Evolutionary conservation across 2,113 vertebrate species (phyloP), one percentile per base, ranked within the genome.

Genomic region (Eubucco bourcierii): DNA sequence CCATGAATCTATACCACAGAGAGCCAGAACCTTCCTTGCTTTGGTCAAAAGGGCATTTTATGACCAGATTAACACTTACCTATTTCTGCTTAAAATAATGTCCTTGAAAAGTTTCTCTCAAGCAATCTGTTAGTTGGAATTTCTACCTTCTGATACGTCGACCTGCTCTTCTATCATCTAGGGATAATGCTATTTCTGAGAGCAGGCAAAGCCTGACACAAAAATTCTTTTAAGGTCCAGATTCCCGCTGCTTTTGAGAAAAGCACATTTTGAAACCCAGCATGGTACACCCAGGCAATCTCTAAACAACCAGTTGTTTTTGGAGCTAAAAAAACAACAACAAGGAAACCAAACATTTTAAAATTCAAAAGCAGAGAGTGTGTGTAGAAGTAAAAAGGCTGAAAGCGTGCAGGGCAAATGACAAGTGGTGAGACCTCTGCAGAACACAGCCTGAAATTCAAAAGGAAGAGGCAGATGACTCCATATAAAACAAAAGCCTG

Each of bases 201-300:
- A 84, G 64, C 60, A 50, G 23, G 61, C 64, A 78, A 47, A 93
- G 73, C 68, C 64, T 82, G 75, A 12, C 25, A 25, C 15, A 65
- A 78, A 78, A 80, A 94, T 74, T 87, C 95, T 90, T 92, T 21
- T 34, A 87, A 95, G 89, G 81, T 83, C 84, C 89, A 89, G 87
- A 67, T 50, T 53, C 95, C 93, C 75, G 91, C 90, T 94, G 89
- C 17, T 66, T 93, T 68, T 21, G 65, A 94, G 96, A 94, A 94
- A 91, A 94, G 90, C 79, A 83, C 93, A 94, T 95, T 92, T 93
- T 82, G 79, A 95, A 90, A 94, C 91, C 3, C 96, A 96, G 95
- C 91, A 9, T 88, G 94, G 58, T 61, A 72, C 7, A 72, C 7
- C 89, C 44, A 73, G 34, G 83, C 84, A 91, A 92, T 92, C 75